These are phyloP conservation scores for Mormyrops attenuatus DNA, from an alignment of 2,797 vertebrate species.

Conservation along the genomic window DNA sequence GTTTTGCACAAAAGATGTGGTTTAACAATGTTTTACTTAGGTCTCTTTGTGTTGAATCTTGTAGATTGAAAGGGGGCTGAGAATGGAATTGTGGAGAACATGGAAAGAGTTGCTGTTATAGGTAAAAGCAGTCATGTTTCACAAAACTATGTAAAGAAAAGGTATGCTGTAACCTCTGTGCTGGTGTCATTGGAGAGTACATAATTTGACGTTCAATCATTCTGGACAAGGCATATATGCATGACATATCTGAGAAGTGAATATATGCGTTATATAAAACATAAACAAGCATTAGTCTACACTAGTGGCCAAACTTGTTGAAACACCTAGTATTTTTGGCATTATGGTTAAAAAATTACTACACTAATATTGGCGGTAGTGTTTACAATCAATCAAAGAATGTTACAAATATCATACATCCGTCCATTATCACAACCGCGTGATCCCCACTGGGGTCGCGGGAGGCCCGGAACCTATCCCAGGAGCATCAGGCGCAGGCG, in stretches of 20 bases:
- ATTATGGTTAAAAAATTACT: background rate
- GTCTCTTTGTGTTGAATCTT: background rate
- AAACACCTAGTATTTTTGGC: background rate
- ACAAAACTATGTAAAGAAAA: background rate
- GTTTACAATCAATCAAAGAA: background rate
- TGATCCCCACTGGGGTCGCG: too few species aligned
- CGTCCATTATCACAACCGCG: too few species aligned
- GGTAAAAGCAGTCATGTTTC: background rate
- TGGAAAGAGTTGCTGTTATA: background rate
- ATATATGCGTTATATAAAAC: background rate
- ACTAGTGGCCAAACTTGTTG: background rate
- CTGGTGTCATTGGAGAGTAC: background rate
- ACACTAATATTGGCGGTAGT: background rate
- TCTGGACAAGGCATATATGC: background rate
- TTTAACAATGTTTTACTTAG: background rate
- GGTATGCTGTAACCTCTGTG: background rate
- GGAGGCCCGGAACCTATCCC: too few species aligned
- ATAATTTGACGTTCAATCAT: background rate
- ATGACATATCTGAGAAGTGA: background rate
- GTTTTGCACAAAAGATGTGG: background rate
- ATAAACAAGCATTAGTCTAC: background rate
- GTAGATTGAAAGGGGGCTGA: background rate
- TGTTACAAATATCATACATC: background rate
- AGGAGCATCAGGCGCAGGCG: too few species aligned
- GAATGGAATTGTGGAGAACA: background rate